These are phyloP conservation scores for Xenopus borealis DNA, from an alignment of 2,113 vertebrate genomes.

Conservation along the genomic window DNA sequence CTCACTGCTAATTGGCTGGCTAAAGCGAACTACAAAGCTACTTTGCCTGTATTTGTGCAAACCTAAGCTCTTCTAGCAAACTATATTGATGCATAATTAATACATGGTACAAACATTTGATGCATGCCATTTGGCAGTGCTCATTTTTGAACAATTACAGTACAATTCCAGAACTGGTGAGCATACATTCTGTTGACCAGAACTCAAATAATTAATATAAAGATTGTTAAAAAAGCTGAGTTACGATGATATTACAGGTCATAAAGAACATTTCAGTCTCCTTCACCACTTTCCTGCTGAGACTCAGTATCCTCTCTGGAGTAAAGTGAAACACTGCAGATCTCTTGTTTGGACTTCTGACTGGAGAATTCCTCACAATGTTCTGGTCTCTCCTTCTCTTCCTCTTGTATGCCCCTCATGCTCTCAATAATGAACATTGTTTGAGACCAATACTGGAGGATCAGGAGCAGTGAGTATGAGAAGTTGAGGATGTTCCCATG, in stretches of 20 bases:
- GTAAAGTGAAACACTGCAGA: slow-evolving; percentile 56
- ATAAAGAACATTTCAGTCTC: slow-evolving; percentile 85
- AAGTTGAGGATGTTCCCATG: slow-evolving; percentile 68
- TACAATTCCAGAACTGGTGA: too few species aligned
- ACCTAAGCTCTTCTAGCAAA: too few species aligned
- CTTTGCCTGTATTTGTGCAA: too few species aligned
- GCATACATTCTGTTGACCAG: too few species aligned
- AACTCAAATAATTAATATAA: too few species aligned
- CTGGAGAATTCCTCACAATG: background rate
- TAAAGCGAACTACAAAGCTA: too few species aligned
- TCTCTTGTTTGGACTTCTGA: slow-evolving; percentile 44
- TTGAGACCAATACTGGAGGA: slow-evolving; percentile 81
- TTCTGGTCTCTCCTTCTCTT: slow-evolving; percentile 45
- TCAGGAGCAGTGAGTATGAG: slow-evolving; percentile 74
- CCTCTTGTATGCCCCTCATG: slow-evolving; percentile 62
- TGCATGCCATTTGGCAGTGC: too few species aligned
- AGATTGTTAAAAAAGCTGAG: too few species aligned
- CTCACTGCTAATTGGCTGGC: too few species aligned
- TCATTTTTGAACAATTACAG: too few species aligned
- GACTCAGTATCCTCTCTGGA: slow-evolving; percentile 60
- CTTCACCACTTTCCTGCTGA: slow-evolving; percentile 69
- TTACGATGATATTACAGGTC: slow-evolving; percentile 83
- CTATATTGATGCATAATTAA: too few species aligned
- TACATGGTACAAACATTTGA: too few species aligned
- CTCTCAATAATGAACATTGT: slow-evolving; percentile 89